Conservation (phyloP, 2,888 invertebrate genomes). For the Pyrrhosoma nymphula region DNA sequence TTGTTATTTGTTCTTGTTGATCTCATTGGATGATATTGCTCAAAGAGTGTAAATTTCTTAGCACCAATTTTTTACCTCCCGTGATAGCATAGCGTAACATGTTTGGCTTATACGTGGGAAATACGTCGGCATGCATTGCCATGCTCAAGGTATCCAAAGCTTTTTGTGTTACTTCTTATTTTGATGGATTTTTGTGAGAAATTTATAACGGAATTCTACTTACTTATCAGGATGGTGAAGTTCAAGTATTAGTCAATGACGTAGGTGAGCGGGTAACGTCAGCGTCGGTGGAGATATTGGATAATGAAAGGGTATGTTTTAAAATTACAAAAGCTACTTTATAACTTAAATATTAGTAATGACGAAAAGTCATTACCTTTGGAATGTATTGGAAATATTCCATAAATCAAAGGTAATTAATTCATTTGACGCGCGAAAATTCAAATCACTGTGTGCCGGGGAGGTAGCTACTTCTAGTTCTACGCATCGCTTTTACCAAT, state of each 20-base stretch:
- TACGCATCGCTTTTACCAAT: background rate
- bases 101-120: slow-evolving; percentile 50
- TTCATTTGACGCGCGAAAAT: background rate
- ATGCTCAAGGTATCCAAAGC: slow-evolving; percentile 12
- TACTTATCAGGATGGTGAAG: slow-evolving; percentile 34
- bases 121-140: slow-evolving; percentile 54
- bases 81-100: background rate
- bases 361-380: background rate
- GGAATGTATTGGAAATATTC: background rate
- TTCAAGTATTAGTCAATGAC: slow-evolving; percentile 49
- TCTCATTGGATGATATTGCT: background rate
- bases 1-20: background rate
- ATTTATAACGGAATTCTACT: background rate
- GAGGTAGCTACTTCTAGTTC: background rate
- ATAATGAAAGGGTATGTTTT: slow-evolving; percentile 42
- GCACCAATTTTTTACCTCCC: background rate
- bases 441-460: background rate
- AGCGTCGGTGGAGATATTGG: slow-evolving; percentile 42
- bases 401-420: background rate
- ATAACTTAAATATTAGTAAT: background rate
- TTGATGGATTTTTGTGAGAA: no score
- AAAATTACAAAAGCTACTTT: background rate
- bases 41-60: background rate
- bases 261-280: slow-evolving; percentile 39
- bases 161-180: background rate